Evolutionary conservation across 1,140 invertebrate species (phyloP).

Genomic region (Meloidogyne floridensis): DNA sequence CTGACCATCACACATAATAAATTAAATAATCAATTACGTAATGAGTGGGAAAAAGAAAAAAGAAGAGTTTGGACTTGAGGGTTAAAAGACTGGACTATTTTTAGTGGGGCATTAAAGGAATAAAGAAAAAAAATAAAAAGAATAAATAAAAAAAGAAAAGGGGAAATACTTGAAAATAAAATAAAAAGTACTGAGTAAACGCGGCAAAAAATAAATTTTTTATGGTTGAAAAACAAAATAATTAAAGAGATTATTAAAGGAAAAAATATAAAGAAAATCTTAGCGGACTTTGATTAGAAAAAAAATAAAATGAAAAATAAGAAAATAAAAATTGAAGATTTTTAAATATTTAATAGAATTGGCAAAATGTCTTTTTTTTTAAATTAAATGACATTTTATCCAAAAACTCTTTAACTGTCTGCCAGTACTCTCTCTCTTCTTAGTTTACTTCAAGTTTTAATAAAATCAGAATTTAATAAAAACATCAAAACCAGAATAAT

Average conservation of each 20-base stretch:
- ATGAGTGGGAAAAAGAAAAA: not conserved
- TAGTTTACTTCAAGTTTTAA: too few species aligned
- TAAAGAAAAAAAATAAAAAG: not conserved
- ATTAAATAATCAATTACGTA: not conserved
- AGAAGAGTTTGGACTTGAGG: not conserved
- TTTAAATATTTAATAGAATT: not conserved
- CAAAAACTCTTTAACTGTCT: too few species aligned
- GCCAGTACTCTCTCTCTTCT: too few species aligned
- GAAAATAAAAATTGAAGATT: not conserved
- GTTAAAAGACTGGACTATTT: not conserved
- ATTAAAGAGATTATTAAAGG: too few species aligned
- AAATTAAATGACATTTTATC: too few species aligned
- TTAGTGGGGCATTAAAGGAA: not conserved
- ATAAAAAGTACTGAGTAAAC: not conserved
- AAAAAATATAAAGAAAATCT: not conserved
- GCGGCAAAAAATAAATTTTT: not conserved
- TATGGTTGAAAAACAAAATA: slow-evolving; percentile 9
- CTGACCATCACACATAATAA: too few species aligned
- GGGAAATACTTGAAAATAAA: too few species aligned
- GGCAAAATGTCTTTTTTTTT: slow-evolving; percentile 65
- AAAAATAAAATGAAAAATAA: not conserved
- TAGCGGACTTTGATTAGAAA: not conserved
- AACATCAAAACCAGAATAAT: too few species aligned
- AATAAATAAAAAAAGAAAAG: not conserved
- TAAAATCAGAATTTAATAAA: too few species aligned